Evolutionary conservation across 2,888 invertebrate genomes (phyloP).

Genomic region (Coelinius sp.): DNA sequence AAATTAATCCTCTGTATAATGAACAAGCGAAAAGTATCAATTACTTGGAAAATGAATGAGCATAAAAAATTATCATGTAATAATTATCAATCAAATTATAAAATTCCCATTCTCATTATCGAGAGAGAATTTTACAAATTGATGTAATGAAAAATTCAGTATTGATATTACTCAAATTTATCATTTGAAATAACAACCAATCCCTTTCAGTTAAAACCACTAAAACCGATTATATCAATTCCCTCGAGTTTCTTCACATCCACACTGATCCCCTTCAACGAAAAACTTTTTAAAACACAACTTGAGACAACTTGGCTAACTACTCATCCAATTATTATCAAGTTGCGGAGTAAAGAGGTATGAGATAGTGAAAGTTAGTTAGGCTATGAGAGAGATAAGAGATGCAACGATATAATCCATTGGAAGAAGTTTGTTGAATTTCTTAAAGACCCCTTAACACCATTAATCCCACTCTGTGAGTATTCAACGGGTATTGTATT

Average conservation of each 20-base stretch:
- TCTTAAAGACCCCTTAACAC: not conserved
- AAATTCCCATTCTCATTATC: too few relatives aligned
- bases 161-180: not conserved
- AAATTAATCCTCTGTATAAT: too few relatives aligned
- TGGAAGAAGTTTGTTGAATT: not conserved
- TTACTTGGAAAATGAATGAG: too few relatives aligned
- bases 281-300: not conserved
- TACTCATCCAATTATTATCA: conserved; percentile 31
- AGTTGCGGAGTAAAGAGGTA: conserved; percentile 16
- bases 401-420: conserved; percentile 12
- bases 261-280: not conserved
- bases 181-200: not conserved
- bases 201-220: not conserved
- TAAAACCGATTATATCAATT: not conserved
- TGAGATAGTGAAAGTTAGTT: conserved; percentile 30
- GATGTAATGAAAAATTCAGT: too few relatives aligned
- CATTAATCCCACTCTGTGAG: not conserved
- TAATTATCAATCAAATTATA: too few relatives aligned
- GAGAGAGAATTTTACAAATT: too few relatives aligned
- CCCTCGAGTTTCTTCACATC: too few relatives aligned
- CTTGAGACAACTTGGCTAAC: conserved; percentile 5
- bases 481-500: not conserved
- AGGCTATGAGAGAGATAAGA: conserved; percentile 24
- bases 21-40: too few relatives aligned
- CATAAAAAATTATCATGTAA: too few relatives aligned